Evolutionary conservation across 1,140 invertebrate species (phyloP).

Genomic region (Ceratina australensis): DNA sequence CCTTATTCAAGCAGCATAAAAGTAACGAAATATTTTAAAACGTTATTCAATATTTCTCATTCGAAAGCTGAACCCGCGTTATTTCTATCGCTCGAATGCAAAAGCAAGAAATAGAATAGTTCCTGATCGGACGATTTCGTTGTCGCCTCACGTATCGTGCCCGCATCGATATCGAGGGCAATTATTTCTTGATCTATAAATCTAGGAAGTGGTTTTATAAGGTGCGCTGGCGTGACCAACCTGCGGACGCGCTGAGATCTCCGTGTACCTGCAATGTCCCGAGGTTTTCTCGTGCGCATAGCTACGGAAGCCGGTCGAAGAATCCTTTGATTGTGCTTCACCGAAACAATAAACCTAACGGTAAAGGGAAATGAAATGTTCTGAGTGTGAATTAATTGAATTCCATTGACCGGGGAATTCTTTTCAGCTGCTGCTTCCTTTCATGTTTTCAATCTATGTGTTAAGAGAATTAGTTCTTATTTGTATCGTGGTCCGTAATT

Average conservation of each 20-base stretch:
- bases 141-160: slow-evolving; percentile 1
- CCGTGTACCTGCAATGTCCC: slow-evolving; percentile 23
- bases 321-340: not conserved
- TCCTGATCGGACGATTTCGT: slow-evolving; percentile 5
- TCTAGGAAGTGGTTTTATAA: slow-evolving; percentile 29
- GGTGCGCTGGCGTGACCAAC: slow-evolving; percentile 17
- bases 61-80: too few species aligned
- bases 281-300: slow-evolving; percentile 7
- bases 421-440: not conserved
- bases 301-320: not conserved
- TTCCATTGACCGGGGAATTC: not conserved
- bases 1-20: too few species aligned
- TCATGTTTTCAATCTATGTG: not conserved
- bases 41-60: too few species aligned
- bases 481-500: not conserved
- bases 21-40: too few species aligned
- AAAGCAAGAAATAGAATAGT: too few species aligned
- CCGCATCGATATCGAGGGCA: slow-evolving; percentile 32
- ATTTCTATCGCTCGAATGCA: too few species aligned
- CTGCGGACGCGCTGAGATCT: slow-evolving; percentile 8
- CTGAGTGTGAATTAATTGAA: not conserved
- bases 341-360: slow-evolving; percentile 14
- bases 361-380: not conserved
- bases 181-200: slow-evolving; percentile 45
- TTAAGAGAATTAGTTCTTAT: not conserved